Base-by-base conservation (phyloP, 23 tunicate species). In the Pegea sp. region DNA sequence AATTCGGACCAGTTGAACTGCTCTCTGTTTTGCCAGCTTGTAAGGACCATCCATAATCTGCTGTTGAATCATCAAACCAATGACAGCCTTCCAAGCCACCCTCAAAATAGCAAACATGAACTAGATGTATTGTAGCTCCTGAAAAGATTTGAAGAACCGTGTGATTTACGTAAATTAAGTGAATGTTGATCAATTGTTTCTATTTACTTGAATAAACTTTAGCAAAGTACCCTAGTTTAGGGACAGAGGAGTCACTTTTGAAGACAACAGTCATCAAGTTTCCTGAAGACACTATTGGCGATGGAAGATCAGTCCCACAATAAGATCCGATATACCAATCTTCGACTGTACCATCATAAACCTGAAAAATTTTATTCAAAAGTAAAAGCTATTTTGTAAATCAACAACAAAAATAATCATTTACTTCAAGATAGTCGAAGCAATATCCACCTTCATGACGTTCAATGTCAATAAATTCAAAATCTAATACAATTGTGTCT, bases 401-500 rank as follows among this genome's bases (percentile, higher is more conserved):
- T 16, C 21, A 0, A 22, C 56, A n/a, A 52, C 11, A n/a, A n/a
- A 0, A 0, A 52, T 22, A 52, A n/a, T n/a, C 11, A 7, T n/a
- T 2, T 58, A 80, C 93, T 57, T 80, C 63, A 3, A 80, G 25
- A 69, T 71, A 80, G 34, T 80, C 93, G 54, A 71, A 80, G 32
- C 72, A 71, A 56, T 80, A 80, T n/a, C 58, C 68, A 32, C 93
- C 93, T 13, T 61, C 28, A 62, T 71, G 66, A 67, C 72, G 74
- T 49, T 80, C 93, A 31, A 80, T 51, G 57, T 80, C 93, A n/a
- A 80, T 28, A 1, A 53, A 29, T 58, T 80, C 81, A 38, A 80
- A 80, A 25, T 59, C 29, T 31, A 80, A 33, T 22, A 0, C n/a
- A 26, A 80, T 49, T 18, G 49, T 31, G 23, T 62, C 61, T 8